A percentile compares a stretch with the other conserved stretches of the same genome.
phyloP scores from a whole-genome alignment of 2,113 vertebrate genomes.

The Elgaria multicarinata region DNA sequence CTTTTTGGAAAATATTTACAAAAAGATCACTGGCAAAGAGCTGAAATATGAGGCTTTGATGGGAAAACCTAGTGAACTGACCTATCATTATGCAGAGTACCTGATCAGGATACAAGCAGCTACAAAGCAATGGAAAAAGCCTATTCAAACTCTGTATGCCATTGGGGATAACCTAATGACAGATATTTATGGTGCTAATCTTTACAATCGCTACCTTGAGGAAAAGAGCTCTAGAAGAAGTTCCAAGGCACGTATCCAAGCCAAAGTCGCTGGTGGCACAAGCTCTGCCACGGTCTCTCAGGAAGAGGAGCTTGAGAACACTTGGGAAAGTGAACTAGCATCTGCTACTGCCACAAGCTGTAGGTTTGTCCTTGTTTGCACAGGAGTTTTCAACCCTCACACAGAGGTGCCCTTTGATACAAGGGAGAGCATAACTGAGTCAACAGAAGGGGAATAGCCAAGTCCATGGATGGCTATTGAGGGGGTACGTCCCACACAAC shows the following conservation, averaged over 20 bases:
- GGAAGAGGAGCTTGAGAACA: slow-evolving; percentile 63
- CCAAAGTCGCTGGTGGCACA: slow-evolving; percentile 46
- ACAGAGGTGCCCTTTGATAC: slow-evolving; percentile 49
- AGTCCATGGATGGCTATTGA: no score
- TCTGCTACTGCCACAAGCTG: slow-evolving; percentile 78
- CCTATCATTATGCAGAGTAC: slow-evolving; percentile 88
- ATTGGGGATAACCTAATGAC: slow-evolving; percentile 91
- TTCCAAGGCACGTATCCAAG: slow-evolving; percentile 63
- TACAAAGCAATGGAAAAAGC: slow-evolving; percentile 73
- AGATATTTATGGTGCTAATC: slow-evolving; percentile 90
- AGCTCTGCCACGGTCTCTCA: slow-evolving; percentile 63
- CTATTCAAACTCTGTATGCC: slow-evolving; percentile 84
- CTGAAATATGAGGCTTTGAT: slow-evolving; percentile 85
- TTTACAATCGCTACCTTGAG: slow-evolving; percentile 87
- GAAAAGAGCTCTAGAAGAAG: slow-evolving; percentile 60
- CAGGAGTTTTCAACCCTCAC: slow-evolving; percentile 84
- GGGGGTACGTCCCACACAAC: no score
- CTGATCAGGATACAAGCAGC: slow-evolving; percentile 84
- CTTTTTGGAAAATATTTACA: slow-evolving; percentile 90
- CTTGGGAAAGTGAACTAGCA: slow-evolving; percentile 79
- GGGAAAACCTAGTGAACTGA: slow-evolving; percentile 89
- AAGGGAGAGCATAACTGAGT: slow-evolving; percentile 61
- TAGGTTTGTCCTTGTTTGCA: slow-evolving; percentile 88
- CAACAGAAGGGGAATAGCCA: no score
- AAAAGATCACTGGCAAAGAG: slow-evolving; percentile 87